Conservation (phyloP, 2,797 vertebrate genomes). For the Lophura swinhoii region DNA sequence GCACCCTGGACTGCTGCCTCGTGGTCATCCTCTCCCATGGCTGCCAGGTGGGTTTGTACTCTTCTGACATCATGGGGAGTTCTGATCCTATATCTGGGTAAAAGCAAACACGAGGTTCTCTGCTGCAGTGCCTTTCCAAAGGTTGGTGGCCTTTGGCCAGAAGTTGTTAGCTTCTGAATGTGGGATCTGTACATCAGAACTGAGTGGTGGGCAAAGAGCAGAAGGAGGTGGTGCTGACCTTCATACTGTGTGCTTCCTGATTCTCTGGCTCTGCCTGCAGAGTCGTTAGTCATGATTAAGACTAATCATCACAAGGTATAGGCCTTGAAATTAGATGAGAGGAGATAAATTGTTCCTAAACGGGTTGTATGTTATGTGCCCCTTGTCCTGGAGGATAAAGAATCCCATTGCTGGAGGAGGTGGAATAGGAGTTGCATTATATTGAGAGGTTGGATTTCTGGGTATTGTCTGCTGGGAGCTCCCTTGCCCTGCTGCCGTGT, state of each 20-base stretch:
- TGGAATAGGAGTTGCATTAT: not conserved
- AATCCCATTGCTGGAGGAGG: not conserved
- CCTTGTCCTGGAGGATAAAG: fast-evolving
- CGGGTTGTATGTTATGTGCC: fast-evolving
- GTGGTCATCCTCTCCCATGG: constrained; percentile 95
- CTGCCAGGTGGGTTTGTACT: constrained; percentile 82
- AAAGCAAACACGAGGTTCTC: not conserved
- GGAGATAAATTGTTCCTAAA: not conserved
- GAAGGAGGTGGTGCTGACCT: not conserved
- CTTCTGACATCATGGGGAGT: fast-evolving
- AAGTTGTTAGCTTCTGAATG: fast-evolving
- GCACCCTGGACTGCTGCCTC: constrained; percentile 87
- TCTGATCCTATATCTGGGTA: fast-evolving
- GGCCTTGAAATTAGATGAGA: not conserved
- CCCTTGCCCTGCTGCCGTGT: fast-evolving
- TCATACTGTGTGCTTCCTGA: fast-evolving
- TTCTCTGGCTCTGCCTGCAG: not conserved
- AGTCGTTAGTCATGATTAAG: not conserved
- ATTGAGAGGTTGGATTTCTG: not conserved
- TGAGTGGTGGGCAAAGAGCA: fast-evolving
- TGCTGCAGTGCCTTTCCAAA: too few relatives aligned
- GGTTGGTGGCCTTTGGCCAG: not conserved
- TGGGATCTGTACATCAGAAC: fast-evolving
- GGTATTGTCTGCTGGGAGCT: not conserved
- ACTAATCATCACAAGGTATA: fast-evolving